Percentiles rank a stretch among this genome's conserved stretches.
Evolutionary conservation across 2,113 vertebrate genomes (phyloP).

Genomic region (Lampris megalopsis): DNA sequence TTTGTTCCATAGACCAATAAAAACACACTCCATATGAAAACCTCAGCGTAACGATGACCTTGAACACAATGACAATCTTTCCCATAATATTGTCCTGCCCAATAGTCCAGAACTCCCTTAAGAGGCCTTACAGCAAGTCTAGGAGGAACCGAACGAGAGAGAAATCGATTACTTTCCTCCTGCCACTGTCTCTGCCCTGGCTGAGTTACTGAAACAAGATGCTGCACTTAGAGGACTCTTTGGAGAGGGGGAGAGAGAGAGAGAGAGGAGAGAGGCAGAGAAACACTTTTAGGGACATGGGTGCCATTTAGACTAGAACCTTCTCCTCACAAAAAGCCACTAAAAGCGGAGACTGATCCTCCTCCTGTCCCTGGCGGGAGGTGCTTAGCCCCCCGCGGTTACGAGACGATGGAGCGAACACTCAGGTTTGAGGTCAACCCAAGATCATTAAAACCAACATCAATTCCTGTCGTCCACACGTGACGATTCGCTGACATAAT

Average conservation of each 20-base stretch:
- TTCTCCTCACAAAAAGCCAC: constrained; percentile 78
- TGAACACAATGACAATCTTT: constrained; percentile 81
- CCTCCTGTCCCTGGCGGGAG: constrained; percentile 72
- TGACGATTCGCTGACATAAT: not conserved
- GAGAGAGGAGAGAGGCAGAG: constrained; percentile 58
- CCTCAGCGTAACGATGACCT: constrained; percentile 77
- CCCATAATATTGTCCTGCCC: constrained; percentile 81
- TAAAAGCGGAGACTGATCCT: constrained; percentile 83
- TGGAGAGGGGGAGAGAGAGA: constrained; percentile 71
- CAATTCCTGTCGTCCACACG: constrained; percentile 42
- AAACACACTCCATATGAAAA: constrained; percentile 73
- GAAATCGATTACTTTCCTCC: constrained; percentile 82
- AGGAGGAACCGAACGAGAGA: constrained; percentile 80
- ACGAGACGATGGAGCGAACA: constrained; percentile 59
- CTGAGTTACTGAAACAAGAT: constrained; percentile 87
- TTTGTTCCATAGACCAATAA: constrained; percentile 69
- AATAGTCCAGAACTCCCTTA: constrained; percentile 79
- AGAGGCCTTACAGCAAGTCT: constrained; percentile 81
- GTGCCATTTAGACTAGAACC: constrained; percentile 83
- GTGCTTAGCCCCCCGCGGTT: constrained; percentile 75
- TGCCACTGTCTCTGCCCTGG: constrained; percentile 82
- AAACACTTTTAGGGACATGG: constrained; percentile 84
- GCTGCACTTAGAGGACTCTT: constrained; percentile 85
- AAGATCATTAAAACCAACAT: constrained; percentile 70
- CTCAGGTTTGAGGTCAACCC: constrained; percentile 74